Conservation (phyloP, 1,140 invertebrate species). For the Mya arenaria region DNA sequence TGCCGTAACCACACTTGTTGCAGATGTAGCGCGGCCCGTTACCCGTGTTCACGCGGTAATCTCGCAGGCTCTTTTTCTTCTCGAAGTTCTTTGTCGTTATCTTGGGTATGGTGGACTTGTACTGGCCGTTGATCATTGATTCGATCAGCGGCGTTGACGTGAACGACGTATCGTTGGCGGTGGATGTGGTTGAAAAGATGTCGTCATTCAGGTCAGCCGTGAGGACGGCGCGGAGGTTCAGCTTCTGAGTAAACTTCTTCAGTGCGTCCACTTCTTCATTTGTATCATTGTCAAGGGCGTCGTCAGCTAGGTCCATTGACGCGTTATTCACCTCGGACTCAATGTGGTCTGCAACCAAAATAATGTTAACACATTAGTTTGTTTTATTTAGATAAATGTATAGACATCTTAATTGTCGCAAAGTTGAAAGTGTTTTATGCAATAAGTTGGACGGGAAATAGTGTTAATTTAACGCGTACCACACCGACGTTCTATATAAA, state of each 20-base stretch:
- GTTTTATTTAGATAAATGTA: no score
- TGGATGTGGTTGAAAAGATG: slow-evolving; percentile 22
- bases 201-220: slow-evolving; percentile 34
- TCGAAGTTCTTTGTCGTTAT: slow-evolving; percentile 32
- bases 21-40: slow-evolving; percentile 47
- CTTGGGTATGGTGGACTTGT: not conserved
- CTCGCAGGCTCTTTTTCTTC: slow-evolving; percentile 43
- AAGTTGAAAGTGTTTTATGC: no score
- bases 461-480: no score
- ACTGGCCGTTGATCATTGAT: slow-evolving; percentile 41
- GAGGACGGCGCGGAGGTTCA: slow-evolving; percentile 25
- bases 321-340: not conserved
- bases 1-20: slow-evolving; percentile 50
- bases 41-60: slow-evolving; percentile 41
- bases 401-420: no score
- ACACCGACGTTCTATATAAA: no score
- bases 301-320: not conserved
- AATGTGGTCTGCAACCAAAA: no score
- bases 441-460: no score
- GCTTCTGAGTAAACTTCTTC: slow-evolving; percentile 41
- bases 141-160: slow-evolving; percentile 47
- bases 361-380: no score
- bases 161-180: slow-evolving; percentile 32
- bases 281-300: slow-evolving; percentile 1
- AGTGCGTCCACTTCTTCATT: slow-evolving; percentile 42